phyloP scores from a whole-genome alignment of 2,797 vertebrate genomes.

The Merluccius polli region DNA sequence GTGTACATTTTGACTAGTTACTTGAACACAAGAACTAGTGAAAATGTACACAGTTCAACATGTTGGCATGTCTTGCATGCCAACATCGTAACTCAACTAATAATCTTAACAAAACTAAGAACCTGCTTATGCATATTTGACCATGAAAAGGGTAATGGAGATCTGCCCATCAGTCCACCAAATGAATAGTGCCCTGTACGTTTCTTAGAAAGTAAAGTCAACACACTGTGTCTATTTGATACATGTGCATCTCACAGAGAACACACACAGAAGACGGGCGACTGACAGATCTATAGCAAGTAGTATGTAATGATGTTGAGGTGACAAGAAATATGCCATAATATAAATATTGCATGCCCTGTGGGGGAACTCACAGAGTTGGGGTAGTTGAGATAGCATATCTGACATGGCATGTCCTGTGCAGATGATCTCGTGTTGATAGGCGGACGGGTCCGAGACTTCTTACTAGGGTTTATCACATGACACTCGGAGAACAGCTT shows the following conservation, averaged over 20 bases:
- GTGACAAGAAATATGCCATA: too few relatives aligned
- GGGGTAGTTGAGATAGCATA: constrained; percentile 99
- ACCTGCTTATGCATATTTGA: neutral
- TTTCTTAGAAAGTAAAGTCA: neutral
- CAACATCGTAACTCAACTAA: too few relatives aligned
- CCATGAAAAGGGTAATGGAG: neutral
- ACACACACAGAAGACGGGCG: neutral
- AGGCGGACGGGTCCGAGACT: constrained; percentile 90
- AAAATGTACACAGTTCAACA: too few relatives aligned
- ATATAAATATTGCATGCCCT: neutral
- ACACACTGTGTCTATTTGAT: neutral
- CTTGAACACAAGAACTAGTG: too few relatives aligned
- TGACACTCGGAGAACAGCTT: constrained; percentile 99
- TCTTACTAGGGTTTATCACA: constrained; percentile 99
- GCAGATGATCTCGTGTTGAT: constrained; percentile 98
- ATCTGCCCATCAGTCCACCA: neutral
- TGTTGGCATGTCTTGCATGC: too few relatives aligned
- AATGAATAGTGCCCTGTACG: neutral
- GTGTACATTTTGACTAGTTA: neutral
- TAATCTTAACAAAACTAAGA: neutral
- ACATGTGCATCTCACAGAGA: neutral
- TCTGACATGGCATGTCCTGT: constrained; percentile 99
- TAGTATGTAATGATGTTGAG: neutral
- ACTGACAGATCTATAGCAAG: neutral
- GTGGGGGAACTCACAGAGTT: constrained; percentile 85